A percentile compares a stretch with the other conserved stretches of the same genome.
Conservation (phyloP, 1,140 invertebrate genomes). For the Tyrophagus putrescentiae region DNA sequence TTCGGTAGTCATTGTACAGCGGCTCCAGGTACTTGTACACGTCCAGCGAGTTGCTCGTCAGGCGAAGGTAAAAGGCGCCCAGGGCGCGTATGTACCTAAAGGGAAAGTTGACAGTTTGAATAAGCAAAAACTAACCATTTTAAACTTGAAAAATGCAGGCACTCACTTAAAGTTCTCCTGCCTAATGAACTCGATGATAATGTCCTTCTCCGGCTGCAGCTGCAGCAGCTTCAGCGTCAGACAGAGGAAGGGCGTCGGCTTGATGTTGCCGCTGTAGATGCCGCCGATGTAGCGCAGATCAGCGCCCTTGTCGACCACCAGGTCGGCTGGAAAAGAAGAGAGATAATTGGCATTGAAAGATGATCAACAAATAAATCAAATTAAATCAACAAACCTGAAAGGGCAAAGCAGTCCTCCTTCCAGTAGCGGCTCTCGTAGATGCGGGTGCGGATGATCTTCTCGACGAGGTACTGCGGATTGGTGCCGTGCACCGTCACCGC, state of each 20-base stretch:
- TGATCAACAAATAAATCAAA: no score
- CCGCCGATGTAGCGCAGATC: constrained; percentile 83
- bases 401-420: constrained; percentile 99
- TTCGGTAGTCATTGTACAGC: constrained; percentile 90
- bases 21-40: constrained; percentile 98
- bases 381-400: constrained; percentile 47
- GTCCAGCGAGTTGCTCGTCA: constrained; percentile 84
- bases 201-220: constrained; percentile 99
- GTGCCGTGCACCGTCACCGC: constrained; percentile 93
- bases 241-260: constrained; percentile 94
- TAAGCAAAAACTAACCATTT: no score
- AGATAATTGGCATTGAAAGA: neutral
- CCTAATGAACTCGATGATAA: constrained; percentile 96
- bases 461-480: constrained; percentile 97
- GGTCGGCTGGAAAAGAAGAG: constrained; percentile 51
- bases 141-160: constrained; percentile 22
- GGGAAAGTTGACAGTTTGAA: constrained; percentile 21
- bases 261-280: constrained; percentile 93
- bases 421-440: constrained; percentile 98
- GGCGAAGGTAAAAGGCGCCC: constrained; percentile 87
- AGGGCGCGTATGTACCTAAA: constrained; percentile 76
- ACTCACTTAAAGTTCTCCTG: constrained; percentile 97
- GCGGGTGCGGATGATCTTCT: constrained; percentile 93
- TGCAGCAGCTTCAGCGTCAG: constrained; percentile 95
- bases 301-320: constrained; percentile 97